phyloP scores from a whole-genome alignment of 2,113 vertebrate species.

The Pontoporia blainvillei region DNA sequence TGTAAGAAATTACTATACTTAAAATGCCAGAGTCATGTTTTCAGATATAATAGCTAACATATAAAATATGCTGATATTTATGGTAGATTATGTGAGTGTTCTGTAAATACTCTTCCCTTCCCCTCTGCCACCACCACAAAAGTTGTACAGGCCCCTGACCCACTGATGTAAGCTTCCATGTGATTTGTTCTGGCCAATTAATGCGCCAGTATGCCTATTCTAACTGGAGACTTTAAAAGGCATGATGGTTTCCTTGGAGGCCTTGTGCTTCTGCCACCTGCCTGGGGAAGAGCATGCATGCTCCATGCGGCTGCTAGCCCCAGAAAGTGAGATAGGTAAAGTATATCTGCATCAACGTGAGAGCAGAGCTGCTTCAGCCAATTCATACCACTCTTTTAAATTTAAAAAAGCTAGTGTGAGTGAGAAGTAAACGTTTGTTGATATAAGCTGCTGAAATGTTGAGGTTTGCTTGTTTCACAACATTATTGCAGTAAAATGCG shows the following conservation, averaged over 20 bases:
- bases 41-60: background rate
- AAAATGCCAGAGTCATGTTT: background rate
- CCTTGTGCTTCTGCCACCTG: background rate
- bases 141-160: accelerated
- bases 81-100: background rate
- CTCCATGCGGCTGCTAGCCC: accelerated
- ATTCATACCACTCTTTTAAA: background rate
- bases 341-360: background rate
- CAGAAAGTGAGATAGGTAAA: accelerated
- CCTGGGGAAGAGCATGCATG: accelerated
- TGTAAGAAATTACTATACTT: background rate
- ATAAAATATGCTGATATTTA: background rate
- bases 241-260: background rate
- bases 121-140: background rate
- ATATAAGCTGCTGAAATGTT: background rate
- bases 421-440: background rate
- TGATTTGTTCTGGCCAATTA: background rate
- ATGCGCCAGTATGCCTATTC: background rate
- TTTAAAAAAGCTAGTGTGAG: background rate
- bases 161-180: accelerated
- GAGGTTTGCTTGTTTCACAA: background rate
- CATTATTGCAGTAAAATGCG: background rate
- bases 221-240: background rate
- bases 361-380: background rate
- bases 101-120: background rate